phyloP scores from a whole-genome alignment of 1,140 invertebrate genomes.

The Cydia pomonella region DNA sequence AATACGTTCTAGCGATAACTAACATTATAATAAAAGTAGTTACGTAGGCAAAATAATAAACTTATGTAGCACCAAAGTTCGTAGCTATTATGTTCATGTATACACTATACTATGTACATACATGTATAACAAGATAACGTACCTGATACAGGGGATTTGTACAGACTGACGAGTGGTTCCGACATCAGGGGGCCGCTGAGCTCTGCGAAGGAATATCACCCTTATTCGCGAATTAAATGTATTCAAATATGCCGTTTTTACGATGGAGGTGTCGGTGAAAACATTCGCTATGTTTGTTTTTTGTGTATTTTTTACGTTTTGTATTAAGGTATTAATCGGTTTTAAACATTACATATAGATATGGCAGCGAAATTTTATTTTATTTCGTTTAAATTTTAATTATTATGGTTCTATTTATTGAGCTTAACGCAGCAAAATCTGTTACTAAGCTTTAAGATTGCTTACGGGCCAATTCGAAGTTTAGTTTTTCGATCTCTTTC shows the following conservation, averaged over 20 bases:
- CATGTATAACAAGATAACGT: slow-evolving; percentile 31
- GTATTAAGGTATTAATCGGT: no score
- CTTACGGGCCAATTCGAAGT: no score
- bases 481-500: no score
- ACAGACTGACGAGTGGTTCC: slow-evolving; percentile 74
- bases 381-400: no score
- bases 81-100: not conserved
- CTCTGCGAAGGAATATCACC: slow-evolving; percentile 63
- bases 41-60: not conserved
- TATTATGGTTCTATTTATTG: no score
- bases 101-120: not conserved
- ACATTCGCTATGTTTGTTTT: not conserved
- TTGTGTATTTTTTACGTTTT: not conserved
- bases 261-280: slow-evolving; percentile 12
- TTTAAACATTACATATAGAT: no score
- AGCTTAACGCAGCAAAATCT: no score
- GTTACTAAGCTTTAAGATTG: no score
- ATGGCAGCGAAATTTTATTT: no score
- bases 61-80: not conserved
- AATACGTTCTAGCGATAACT: no score
- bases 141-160: slow-evolving; percentile 77
- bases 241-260: slow-evolving; percentile 13
- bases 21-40: no score
- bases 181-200: slow-evolving; percentile 69
- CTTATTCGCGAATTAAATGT: slow-evolving; percentile 26